A percentile compares a stretch with the other conserved stretches of the same genome.
Evolutionary conservation across 2,888 invertebrate species (phyloP).

Genomic region (Folsomia candida): DNA sequence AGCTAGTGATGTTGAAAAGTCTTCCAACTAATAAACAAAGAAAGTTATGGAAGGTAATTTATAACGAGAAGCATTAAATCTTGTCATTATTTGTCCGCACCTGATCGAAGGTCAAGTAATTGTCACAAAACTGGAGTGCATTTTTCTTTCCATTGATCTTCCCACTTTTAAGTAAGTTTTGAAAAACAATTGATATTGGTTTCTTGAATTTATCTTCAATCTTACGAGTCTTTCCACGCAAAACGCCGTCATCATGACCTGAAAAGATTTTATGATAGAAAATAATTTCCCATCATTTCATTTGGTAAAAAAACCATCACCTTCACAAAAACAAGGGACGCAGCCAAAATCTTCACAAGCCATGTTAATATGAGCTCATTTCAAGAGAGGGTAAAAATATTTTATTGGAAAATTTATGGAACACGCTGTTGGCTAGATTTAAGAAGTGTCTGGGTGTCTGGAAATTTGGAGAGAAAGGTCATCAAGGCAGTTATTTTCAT

Average conservation of each 20-base stretch:
- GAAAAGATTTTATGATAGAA: not conserved
- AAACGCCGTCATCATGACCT: constrained; percentile 8
- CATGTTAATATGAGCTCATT: constrained; percentile 12
- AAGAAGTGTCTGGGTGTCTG: too few relatives aligned
- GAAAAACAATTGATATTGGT: constrained; percentile 15
- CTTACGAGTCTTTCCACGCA: not conserved
- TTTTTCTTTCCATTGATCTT: constrained; percentile 13
- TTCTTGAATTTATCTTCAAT: not conserved
- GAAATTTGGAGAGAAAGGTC: too few relatives aligned
- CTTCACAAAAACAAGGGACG: too few relatives aligned
- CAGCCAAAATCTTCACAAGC: constrained; percentile 22
- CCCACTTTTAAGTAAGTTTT: constrained; percentile 11
- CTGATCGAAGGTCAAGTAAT: constrained; percentile 22
- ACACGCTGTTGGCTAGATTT: too few relatives aligned
- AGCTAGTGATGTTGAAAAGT: not conserved
- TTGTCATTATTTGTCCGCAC: too few relatives aligned
- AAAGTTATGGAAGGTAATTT: too few relatives aligned
- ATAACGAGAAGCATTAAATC: too few relatives aligned
- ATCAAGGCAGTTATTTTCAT: too few relatives aligned
- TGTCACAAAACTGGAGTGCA: constrained; percentile 28
- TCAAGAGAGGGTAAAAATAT: not conserved
- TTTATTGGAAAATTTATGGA: not conserved
- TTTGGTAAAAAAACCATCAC: not conserved
- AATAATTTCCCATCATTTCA: not conserved
- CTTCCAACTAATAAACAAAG: not conserved